Evolutionary conservation across 1,140 invertebrate species (phyloP).

Genomic region (Drosophila tani): DNA sequence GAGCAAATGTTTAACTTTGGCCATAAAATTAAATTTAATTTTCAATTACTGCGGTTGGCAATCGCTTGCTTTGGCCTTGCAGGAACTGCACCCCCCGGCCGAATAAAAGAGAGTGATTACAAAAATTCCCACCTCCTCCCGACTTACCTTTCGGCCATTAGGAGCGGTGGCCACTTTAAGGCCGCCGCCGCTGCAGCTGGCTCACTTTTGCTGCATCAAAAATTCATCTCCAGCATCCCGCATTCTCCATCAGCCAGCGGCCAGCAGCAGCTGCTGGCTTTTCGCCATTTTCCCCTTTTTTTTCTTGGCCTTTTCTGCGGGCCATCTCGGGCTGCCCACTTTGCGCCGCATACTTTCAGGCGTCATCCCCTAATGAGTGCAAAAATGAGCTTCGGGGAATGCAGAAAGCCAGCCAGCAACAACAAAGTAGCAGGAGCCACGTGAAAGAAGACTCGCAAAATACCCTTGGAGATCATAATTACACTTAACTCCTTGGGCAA

Average conservation of each 20-base stretch:
- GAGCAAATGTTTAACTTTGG: conserved; percentile 73
- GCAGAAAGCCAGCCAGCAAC: conserved; percentile 7
- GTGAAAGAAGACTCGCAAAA: conserved; percentile 11
- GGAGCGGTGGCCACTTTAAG: conserved; percentile 51
- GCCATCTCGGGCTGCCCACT: conserved; percentile 16
- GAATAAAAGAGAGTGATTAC: conserved; percentile 36
- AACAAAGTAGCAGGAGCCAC: conserved; percentile 1
- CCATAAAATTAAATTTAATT: conserved; percentile 83
- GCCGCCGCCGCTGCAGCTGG: conserved; percentile 39
- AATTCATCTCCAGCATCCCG: conserved; percentile 36
- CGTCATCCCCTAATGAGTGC: conserved; percentile 69
- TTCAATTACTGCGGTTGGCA: conserved; percentile 76
- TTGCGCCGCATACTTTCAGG: conserved; percentile 56
- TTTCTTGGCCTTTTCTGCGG: conserved; percentile 37
- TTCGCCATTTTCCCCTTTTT: conserved; percentile 23
- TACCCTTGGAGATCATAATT: conserved; percentile 28
- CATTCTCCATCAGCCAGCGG: conserved; percentile 29
- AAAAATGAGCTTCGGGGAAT: conserved; percentile 70
- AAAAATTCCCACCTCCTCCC: conserved; percentile 22
- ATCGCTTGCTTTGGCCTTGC: conserved; percentile 27
- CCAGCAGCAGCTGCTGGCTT: conserved; percentile 48
- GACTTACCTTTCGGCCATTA: conserved; percentile 39
- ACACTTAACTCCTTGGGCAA: conserved; percentile 6
- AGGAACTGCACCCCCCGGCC: conserved; percentile 9
- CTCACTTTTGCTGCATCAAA: conserved; percentile 58